Percentiles rank a stretch among this genome's conserved stretches.
These are phyloP conservation scores for Arrhamphus sclerolepis DNA, from an alignment of 2,797 vertebrate species.

Conservation along the genomic window DNA sequence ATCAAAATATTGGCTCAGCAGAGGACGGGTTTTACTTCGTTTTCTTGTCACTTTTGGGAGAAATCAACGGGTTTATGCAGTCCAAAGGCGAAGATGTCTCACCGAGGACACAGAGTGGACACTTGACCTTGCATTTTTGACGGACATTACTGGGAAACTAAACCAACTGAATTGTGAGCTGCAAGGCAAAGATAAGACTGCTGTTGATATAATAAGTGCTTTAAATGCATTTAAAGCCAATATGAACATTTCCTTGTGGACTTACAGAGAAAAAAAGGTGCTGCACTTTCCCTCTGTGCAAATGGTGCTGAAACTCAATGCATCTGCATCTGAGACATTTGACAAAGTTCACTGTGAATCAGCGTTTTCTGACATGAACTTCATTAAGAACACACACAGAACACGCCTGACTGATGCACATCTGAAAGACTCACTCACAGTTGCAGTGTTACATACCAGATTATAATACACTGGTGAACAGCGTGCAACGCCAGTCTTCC, in stretches of 20 bases:
- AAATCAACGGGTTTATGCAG: neutral
- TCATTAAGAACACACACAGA: neutral
- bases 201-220: neutral
- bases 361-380: too few relatives aligned
- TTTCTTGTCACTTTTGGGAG: neutral
- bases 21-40: neutral
- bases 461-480: slow-evolving; percentile 19
- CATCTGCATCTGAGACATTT: neutral
- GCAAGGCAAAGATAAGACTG: neutral
- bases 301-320: neutral
- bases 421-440: slow-evolving; percentile 30
- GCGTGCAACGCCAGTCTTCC: slow-evolving; percentile 6
- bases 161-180: neutral
- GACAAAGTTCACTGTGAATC: neutral
- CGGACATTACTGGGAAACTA: neutral
- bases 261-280: too few relatives aligned
- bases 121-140: slow-evolving; percentile 1
- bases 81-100: neutral
- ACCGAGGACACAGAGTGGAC: neutral
- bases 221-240: neutral
- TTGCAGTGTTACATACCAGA: slow-evolving; percentile 26
- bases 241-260: too few relatives aligned
- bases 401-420: slow-evolving; percentile 26
- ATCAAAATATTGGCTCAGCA: too few relatives aligned
- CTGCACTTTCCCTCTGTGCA: too few relatives aligned